A percentile compares a stretch with the other conserved stretches of the same genome.
These are phyloP conservation scores for Urocolius indicus DNA, from an alignment of 2,113 vertebrate species.

Conservation along the genomic window DNA sequence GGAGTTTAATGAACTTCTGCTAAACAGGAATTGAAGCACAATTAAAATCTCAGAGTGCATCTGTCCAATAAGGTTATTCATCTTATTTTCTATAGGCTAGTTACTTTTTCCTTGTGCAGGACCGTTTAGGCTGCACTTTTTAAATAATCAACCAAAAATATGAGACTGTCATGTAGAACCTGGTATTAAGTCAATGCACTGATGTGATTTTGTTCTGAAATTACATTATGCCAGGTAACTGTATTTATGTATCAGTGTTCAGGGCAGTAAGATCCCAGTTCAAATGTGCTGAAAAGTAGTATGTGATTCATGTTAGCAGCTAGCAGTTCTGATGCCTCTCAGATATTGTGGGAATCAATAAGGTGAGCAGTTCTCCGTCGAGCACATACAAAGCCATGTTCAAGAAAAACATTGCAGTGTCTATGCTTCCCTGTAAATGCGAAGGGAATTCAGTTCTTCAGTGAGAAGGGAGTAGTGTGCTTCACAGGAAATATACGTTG, in stretches of 20 bases:
- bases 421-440: neutral
- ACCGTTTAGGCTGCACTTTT: neutral
- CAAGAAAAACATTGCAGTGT: neutral
- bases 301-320: constrained; percentile 16
- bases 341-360: constrained; percentile 53
- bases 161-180: neutral
- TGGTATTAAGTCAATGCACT: constrained; percentile 41
- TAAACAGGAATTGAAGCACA: constrained; percentile 61
- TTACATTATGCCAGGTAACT: constrained; percentile 40
- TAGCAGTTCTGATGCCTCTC: neutral
- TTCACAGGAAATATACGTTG: neutral
- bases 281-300: neutral
- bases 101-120: neutral
- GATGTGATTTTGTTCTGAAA: constrained; percentile 53
- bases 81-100: constrained; percentile 36
- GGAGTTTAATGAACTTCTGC: constrained; percentile 70
- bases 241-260: constrained; percentile 29
- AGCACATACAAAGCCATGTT: constrained; percentile 10
- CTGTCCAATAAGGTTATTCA: constrained; percentile 45
- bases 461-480: too few relatives aligned
- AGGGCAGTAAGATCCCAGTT: neutral
- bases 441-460: neutral
- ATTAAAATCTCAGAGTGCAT: constrained; percentile 44
- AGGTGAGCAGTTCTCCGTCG: constrained; percentile 31
- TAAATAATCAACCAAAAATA: constrained; percentile 22